Percentiles rank a stretch among this genome's conserved stretches.
Conservation (phyloP, 2,888 invertebrate species). For the Chrysomela aeneicollis region DNA sequence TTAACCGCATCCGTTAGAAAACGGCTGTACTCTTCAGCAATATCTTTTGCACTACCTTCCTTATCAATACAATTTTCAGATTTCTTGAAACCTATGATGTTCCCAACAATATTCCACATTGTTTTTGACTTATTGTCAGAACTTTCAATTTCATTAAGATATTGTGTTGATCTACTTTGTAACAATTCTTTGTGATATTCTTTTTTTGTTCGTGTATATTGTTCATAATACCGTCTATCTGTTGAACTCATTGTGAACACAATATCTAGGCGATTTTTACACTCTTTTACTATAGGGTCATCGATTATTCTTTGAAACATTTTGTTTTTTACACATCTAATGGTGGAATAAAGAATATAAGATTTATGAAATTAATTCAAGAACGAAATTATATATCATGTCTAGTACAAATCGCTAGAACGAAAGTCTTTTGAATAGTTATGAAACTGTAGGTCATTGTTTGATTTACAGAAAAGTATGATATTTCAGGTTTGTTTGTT, state of each 20-base stretch:
- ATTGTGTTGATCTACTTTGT: slow-evolving; percentile 1
- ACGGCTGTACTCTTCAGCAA: not conserved
- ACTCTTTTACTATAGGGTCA: not conserved
- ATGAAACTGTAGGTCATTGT: too few species aligned
- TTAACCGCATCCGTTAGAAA: not conserved
- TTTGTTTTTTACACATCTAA: too few species aligned
- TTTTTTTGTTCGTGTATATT: not conserved
- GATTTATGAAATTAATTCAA: too few species aligned
- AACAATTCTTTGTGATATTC: slow-evolving; percentile 4
- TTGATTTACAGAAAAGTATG: too few species aligned
- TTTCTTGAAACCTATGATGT: not conserved
- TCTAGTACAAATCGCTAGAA: too few species aligned
- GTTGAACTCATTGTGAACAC: not conserved
- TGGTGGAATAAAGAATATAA: too few species aligned
- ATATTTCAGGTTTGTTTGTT: too few species aligned
- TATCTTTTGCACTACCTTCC: slow-evolving; percentile 8
- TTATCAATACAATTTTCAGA: slow-evolving; percentile 7
- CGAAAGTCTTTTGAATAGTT: too few species aligned
- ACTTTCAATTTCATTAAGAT: not conserved
- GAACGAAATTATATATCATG: too few species aligned
- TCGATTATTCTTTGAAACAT: not conserved
- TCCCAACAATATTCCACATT: not conserved
- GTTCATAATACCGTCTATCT: not conserved
- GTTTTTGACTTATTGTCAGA: slow-evolving; percentile 1
- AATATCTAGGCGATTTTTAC: not conserved